These are phyloP conservation scores for Lithodes maja DNA, from an alignment of 2,888 invertebrate genomes.

Conservation along the genomic window DNA sequence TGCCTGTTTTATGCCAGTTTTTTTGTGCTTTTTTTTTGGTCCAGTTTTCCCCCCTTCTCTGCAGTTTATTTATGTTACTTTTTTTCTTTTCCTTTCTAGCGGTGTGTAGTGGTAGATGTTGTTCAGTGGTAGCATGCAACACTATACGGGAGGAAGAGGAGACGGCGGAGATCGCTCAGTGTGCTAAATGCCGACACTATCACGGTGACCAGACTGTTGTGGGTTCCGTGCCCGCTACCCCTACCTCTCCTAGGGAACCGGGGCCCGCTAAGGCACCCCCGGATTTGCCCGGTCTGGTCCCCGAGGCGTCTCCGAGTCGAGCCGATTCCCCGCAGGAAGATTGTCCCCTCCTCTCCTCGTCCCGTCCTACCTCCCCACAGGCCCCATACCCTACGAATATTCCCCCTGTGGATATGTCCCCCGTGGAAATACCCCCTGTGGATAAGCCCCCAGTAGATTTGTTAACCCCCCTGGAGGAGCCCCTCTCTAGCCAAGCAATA, in stretches of 20 bases:
- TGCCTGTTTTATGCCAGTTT: constrained; percentile 57
- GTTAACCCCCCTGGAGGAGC: constrained; percentile 4
- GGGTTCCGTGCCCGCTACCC: constrained; percentile 34
- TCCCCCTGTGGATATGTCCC: too few relatives aligned
- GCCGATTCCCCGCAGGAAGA: constrained; percentile 34
- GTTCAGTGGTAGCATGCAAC: constrained; percentile 69
- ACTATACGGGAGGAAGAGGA: constrained; percentile 62
- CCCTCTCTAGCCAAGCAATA: constrained; percentile 30
- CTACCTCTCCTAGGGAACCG: background rate
- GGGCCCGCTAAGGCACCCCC: background rate
- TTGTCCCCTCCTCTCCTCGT: constrained; percentile 30
- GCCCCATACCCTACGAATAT: constrained; percentile 40
- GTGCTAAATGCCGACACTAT: constrained; percentile 64
- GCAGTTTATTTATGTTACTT: constrained; percentile 12
- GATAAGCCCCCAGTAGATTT: background rate
- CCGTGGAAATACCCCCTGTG: too few relatives aligned
- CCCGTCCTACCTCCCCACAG: constrained; percentile 56
- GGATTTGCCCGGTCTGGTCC: background rate
- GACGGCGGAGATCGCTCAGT: constrained; percentile 50
- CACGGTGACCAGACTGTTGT: constrained; percentile 59
- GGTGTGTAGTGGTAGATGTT: constrained; percentile 69
- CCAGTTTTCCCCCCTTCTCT: constrained; percentile 41
- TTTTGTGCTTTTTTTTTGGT: constrained; percentile 11
- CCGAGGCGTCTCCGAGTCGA: constrained; percentile 19
- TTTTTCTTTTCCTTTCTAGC: constrained; percentile 68